Conservation (phyloP, 2,113 vertebrate genomes). For the Thinocorus orbignyianus region DNA sequence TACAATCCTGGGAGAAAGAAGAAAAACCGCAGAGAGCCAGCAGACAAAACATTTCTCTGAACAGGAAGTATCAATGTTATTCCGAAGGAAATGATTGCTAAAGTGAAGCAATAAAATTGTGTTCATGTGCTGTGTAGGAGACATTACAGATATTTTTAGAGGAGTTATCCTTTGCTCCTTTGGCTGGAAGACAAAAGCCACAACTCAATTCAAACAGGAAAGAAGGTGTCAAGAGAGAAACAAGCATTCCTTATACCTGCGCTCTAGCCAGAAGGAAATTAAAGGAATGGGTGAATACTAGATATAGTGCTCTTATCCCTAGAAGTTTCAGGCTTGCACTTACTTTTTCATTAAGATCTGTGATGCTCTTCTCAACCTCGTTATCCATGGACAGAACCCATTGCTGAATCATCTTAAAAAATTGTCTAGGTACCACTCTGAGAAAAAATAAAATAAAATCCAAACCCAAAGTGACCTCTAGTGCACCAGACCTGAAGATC, state of each 20-base stretch:
- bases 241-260: not conserved
- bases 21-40: not conserved
- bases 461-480: not conserved
- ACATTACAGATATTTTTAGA: not conserved
- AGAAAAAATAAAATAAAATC: not conserved
- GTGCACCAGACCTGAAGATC: not conserved
- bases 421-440: not conserved
- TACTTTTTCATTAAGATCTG: slow-evolving; percentile 57
- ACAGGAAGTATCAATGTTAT: not conserved
- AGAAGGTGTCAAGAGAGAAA: not conserved
- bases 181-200: slow-evolving; percentile 6
- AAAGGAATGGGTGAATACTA: not conserved
- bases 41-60: not conserved
- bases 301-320: not conserved
- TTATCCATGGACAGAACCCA: slow-evolving; percentile 51
- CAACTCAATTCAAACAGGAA: not conserved
- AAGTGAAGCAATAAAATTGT: not conserved
- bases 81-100: not conserved
- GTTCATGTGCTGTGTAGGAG: not conserved
- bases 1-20: not conserved
- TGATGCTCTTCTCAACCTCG: slow-evolving; percentile 48
- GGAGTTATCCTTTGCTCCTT: not conserved
- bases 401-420: slow-evolving; percentile 58
- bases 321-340: not conserved
- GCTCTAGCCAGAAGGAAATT: not conserved